Conservation (phyloP, 2,888 invertebrate genomes). For the Spodoptera exigua region DNA sequence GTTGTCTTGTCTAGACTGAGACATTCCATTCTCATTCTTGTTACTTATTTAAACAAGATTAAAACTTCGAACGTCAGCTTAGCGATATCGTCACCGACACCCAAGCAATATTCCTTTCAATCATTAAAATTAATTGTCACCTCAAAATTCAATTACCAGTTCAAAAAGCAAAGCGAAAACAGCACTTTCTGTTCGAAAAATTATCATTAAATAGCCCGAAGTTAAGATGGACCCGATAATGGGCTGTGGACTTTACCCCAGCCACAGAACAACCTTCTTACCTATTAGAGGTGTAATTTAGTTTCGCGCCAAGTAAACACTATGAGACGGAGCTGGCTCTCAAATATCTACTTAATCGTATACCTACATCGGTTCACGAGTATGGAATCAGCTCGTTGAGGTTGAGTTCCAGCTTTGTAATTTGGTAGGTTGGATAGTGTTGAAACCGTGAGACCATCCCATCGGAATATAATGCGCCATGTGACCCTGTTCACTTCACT, state of each 20-base stretch:
- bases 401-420: conserved; percentile 27
- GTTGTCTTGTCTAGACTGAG: background rate
- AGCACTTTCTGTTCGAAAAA: too few relatives aligned
- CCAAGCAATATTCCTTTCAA: background rate
- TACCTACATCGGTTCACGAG: conserved; percentile 8
- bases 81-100: background rate
- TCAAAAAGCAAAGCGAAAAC: background rate
- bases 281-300: too few relatives aligned
- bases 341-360: background rate
- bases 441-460: background rate
- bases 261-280: too few relatives aligned
- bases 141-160: background rate
- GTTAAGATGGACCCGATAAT: too few relatives aligned
- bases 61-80: conserved; percentile 7
- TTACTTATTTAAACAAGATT: conserved; percentile 1
- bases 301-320: too few relatives aligned
- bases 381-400: background rate
- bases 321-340: too few relatives aligned
- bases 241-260: too few relatives aligned
- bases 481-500: conserved; percentile 9
- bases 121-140: background rate
- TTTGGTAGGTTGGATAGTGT: conserved; percentile 28
- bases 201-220: too few relatives aligned
- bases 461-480: conserved; percentile 30
- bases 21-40: background rate